Evolutionary conservation across 2,113 vertebrate species (phyloP).

Genomic region (Hyperoodon ampullatus): DNA sequence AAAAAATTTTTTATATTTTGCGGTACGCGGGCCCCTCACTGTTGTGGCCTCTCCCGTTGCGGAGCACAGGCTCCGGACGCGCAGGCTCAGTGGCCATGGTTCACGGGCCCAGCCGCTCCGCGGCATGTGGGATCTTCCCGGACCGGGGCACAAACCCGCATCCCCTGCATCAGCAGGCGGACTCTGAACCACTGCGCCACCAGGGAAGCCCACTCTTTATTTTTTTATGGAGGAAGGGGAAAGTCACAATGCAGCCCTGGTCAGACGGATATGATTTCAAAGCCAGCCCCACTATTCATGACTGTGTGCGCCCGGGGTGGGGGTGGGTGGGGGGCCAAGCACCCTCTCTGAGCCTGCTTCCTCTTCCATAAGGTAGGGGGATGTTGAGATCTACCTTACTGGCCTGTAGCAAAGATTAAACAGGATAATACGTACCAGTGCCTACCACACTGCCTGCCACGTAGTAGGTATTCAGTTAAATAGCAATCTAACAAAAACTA

Average conservation of each 20-base stretch:
- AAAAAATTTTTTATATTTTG: too few relatives aligned
- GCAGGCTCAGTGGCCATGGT: too few relatives aligned
- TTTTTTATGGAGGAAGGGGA: neutral
- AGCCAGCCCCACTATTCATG: neutral
- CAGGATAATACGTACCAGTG: rapidly evolving
- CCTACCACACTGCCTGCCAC: neutral
- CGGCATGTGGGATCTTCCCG: too few relatives aligned
- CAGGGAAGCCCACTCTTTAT: neutral
- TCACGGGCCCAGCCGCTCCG: too few relatives aligned
- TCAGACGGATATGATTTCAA: neutral
- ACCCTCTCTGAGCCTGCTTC: neutral
- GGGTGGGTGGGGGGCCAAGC: neutral
- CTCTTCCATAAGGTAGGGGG: neutral
- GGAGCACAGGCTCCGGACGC: too few relatives aligned
- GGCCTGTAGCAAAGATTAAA: neutral
- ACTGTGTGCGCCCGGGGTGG: neutral
- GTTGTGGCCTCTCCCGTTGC: too few relatives aligned
- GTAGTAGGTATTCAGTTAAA: neutral
- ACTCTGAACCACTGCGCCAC: too few relatives aligned
- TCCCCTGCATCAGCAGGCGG: too few relatives aligned
- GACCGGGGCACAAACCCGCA: too few relatives aligned
- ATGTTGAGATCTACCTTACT: neutral
- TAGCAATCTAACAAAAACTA: neutral
- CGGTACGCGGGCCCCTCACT: rapidly evolving
- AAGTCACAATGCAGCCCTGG: neutral